Percentiles rank a stretch among this genome's conserved stretches.
Evolutionary conservation across 1,140 invertebrate species (phyloP).

Genomic region (Pseudomyrmex gracilis): DNA sequence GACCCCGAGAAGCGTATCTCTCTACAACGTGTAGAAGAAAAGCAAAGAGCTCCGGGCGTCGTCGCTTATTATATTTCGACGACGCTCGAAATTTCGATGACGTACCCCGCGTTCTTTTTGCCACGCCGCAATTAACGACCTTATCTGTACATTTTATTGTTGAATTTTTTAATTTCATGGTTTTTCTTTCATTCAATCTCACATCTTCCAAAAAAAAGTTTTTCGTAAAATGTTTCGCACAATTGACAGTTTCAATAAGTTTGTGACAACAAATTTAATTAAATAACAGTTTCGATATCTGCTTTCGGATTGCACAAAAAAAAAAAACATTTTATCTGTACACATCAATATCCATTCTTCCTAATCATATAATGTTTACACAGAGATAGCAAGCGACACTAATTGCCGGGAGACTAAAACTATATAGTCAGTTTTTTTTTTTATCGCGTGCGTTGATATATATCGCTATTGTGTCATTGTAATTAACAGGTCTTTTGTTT

Average conservation of each 20-base stretch:
- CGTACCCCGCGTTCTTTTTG: neutral
- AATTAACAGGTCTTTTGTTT: constrained; percentile 50
- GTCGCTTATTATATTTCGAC: constrained; percentile 40
- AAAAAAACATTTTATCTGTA: constrained; percentile 17
- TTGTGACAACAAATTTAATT: neutral
- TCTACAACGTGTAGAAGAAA: constrained; percentile 11
- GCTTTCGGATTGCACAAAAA: too few relatives aligned
- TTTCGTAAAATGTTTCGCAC: too few relatives aligned
- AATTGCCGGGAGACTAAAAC: constrained; percentile 25
- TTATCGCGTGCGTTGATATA: constrained; percentile 14
- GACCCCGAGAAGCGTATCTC: neutral
- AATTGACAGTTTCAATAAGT: neutral
- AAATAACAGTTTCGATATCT: neutral
- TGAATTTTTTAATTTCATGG: neutral
- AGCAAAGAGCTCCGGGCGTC: constrained; percentile 22
- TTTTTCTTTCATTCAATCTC: neutral
- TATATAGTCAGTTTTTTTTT: constrained; percentile 26
- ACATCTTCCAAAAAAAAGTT: too few relatives aligned
- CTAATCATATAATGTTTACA: constrained; percentile 16
- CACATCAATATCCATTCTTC: neutral
- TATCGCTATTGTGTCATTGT: constrained; percentile 33
- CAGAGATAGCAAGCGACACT: constrained; percentile 38
- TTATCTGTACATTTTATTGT: constrained; percentile 22
- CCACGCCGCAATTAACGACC: constrained; percentile 1
- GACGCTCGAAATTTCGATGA: constrained; percentile 9